Percentiles rank a stretch among this genome's conserved stretches.
Conservation (phyloP, 2,888 invertebrate genomes). For the Oscheius onirici region DNA sequence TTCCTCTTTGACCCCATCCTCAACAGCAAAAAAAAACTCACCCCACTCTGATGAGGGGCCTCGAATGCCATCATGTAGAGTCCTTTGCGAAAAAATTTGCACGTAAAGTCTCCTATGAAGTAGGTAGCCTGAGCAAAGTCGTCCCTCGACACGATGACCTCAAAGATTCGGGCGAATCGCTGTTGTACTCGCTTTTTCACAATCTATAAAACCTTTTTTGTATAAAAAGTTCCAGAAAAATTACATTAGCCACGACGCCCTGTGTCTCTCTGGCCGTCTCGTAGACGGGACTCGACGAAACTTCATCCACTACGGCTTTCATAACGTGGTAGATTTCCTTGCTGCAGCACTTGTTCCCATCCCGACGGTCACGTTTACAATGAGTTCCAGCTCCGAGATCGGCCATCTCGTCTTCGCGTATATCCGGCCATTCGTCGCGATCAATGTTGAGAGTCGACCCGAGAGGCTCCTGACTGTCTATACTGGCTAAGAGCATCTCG, state of each 20-base stretch:
- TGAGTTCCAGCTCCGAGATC: neutral
- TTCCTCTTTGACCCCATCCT: too few relatives aligned
- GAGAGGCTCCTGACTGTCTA: neutral
- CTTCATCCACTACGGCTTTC: neutral
- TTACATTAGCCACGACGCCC: too few relatives aligned
- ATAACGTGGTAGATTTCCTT: neutral
- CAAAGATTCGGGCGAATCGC: conserved; percentile 14
- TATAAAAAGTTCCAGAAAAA: too few relatives aligned
- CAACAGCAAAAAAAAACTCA: neutral
- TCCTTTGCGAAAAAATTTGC: neutral
- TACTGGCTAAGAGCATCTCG: neutral
- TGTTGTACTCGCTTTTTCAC: conserved; percentile 11
- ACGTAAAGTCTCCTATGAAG: conserved; percentile 6
- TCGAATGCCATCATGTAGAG: conserved; percentile 5
- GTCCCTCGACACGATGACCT: conserved; percentile 4
- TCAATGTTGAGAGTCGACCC: neutral
- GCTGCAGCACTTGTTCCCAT: neutral
- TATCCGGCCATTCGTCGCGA: neutral
- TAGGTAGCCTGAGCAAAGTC: conserved; percentile 6
- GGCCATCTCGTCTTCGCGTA: neutral
- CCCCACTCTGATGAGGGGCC: conserved; percentile 5
- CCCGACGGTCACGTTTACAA: neutral
- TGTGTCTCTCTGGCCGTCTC: too few relatives aligned
- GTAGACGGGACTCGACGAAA: too few relatives aligned
- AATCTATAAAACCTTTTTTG: neutral